Evolutionary conservation across 2,797 vertebrate species (phyloP), one percentile per base, ranked within the genome.

Genomic region (Arctocebus calabarensis): DNA sequence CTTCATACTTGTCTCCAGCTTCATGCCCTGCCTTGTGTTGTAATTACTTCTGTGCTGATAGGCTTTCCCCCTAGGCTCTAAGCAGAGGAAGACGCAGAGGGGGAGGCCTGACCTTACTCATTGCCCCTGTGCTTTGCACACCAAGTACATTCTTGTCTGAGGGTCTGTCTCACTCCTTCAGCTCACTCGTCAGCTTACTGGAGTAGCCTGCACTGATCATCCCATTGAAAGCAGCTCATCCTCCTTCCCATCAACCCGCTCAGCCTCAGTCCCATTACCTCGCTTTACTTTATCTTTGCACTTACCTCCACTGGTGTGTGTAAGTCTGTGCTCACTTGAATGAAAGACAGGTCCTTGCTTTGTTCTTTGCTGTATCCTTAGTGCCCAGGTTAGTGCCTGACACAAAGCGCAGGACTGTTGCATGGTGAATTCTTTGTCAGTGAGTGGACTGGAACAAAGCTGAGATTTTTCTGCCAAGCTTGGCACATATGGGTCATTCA

Each of bases 391-490:
- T 20, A 17, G 75, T 70, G 45, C 52, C 40, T 32, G 19, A 43
- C 22, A 70, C 9, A 22, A 32, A 40, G 45, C 57, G 3, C 10
- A 0, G n/a, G n/a, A 34, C 2, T 3, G 10, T 48, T 82, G 55
- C 10, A 1, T 22, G 64, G 37, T 59, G 88, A 57, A 86, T 68
- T 52, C 32, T 25, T 78, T 20, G 29, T 27, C 45, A 91, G 13
- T 86, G 71, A 94, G 8, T 79, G 68, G 93, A 57, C 19, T 7
- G 16, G 34, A 22, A 37, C 55, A 34, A 75, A 43, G 20, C 23
- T 14, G n/a, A 92, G 84, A 22, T 45, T 34, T 68, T 92, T 82
- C 85, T 94, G 73, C 62, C 88, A 48, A 81, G 23, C 68, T 81
- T 8, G 20, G 78, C 34, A 61, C 73, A 61, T 17, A 14, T 45